Evolutionary conservation across 2,888 invertebrate species (phyloP), one percentile per base, ranked within the genome.

Genomic region (Apomyelois bistriatella): DNA sequence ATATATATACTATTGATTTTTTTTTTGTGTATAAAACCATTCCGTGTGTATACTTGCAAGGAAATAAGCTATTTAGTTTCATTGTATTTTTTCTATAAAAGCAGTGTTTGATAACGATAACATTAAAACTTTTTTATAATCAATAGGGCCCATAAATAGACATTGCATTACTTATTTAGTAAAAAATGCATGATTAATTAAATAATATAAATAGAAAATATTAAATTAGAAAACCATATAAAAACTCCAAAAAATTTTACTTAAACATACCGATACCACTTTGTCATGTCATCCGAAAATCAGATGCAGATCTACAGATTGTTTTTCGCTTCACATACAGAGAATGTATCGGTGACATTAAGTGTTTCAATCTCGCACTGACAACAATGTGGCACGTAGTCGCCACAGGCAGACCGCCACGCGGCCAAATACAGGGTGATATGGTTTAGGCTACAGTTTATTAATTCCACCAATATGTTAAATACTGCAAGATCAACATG

Each of bases 331-430:
- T 41, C 54, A 42, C 52, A 37, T 48, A 51, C 53, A 46, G 35
- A 58, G 59, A 58, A 55, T 55, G 56, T 70, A 71, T 70, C 64
- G 57, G 55, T 85, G 88, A 85, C 84, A 61, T 83, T 72, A 75
- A 87, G 85, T 77, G 80, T 60, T 72, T 79, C 79, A 82, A 79
- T 79, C 74, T 82, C 61, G 68, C 85, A 71, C 79, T 61, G 63
- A 62, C 65, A 67, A 79, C 78, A 79, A 76, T 76, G 68, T 62
- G 62, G 57, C 64, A 60, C 65, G 66, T 66, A 65, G 72, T 70
- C 65, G 70, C 66, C 65, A 58, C 62, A 63, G 67, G 66, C 68
- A 66, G 64, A 51, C 59, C 50, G 30, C 43, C 53, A 58, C 59
- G 28, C 40, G 54, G n/a, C 51, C 32, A 17, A 40, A 52, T 54